Evolutionary conservation across 2,888 invertebrate species (phyloP), one percentile per base, ranked within the genome.

Genomic region (Rotaria macrura): DNA sequence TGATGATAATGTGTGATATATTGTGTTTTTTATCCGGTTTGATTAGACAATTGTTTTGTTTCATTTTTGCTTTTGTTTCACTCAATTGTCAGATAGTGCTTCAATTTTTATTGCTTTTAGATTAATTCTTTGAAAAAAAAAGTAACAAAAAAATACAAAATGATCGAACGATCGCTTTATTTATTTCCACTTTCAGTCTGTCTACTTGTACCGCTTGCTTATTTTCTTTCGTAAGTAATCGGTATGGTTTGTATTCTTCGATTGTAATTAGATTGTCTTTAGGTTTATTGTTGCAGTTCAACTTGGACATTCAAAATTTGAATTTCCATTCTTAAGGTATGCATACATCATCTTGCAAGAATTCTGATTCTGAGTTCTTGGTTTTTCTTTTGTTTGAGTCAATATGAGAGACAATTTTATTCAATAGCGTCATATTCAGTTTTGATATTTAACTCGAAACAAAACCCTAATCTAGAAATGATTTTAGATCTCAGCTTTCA

Each of bases 261-360:
- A 47, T 65, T 65, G 5, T 29, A n/a, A 17, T 14, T 9, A 65
- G 29, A 25, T 79, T n/a, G 25, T 20, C 17, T 72, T 79, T 79
- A 79, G 79, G 10, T 79, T 43, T 79, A 10, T 43, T 14, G 79
- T 79, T n/a, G 79, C 79, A 43, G 79, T 79, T 12, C 6, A 79
- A 79, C 43, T 79, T 14, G 79, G 43, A 25, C 79, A 79, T 43
- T 43, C 79, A n/a, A 40, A 79, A 79, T 23, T 79, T 79, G 79
- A 79, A 79, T 79, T 79, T 79, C 79, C 79, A 40, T 79, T 79
- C n/a, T 1, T 79, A 23, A 79, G 79, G 79, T 79, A 74, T 7
- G 14, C 43, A 65, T 52, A n/a, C n/a, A n/a, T n/a, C n/a, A n/a
- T n/a, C n/a, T n/a, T n/a, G n/a, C n/a, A n/a, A n/a, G n/a, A n/a